Percentiles rank a stretch among this genome's conserved stretches.
phyloP scores from a whole-genome alignment of 2,888 invertebrate species.

The Eilema sororculum region DNA sequence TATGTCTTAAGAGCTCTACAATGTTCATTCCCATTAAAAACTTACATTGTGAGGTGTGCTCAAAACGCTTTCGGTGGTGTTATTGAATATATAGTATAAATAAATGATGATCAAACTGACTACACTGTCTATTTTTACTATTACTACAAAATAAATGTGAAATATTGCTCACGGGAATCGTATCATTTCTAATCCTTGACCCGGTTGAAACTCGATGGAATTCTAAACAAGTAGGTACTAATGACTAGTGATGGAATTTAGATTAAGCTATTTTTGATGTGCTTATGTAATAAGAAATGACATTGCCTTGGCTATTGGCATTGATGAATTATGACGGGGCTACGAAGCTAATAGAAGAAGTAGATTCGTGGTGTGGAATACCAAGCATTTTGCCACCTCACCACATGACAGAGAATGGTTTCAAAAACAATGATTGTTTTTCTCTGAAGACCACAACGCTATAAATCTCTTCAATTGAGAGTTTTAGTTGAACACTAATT shows the following conservation, averaged over 20 bases:
- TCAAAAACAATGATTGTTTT: background rate
- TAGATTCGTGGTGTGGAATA: constrained; percentile 70
- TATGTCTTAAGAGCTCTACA: background rate
- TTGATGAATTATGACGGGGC: constrained; percentile 40
- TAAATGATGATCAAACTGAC: constrained; percentile 10
- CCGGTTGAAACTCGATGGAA: constrained; percentile 2
- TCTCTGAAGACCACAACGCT: background rate
- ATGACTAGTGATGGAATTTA: constrained; percentile 9
- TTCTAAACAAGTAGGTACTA: constrained; percentile 12
- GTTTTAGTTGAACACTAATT: too few relatives aligned
- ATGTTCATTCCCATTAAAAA: constrained; percentile 34
- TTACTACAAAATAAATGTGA: constrained; percentile 11
- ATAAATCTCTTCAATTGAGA: background rate
- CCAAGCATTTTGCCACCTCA: constrained; percentile 62
- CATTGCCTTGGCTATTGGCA: constrained; percentile 50
- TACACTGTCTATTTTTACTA: constrained; percentile 10
- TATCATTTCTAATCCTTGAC: constrained; percentile 17
- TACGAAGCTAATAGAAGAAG: constrained; percentile 24
- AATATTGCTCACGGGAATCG: constrained; percentile 8
- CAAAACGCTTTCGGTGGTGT: constrained; percentile 19
- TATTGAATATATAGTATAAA: constrained; percentile 11
- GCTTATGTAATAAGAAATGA: constrained; percentile 36
- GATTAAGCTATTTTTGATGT: constrained; percentile 14
- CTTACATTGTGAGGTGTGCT: background rate
- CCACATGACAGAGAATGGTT: constrained; percentile 61